Evolutionary conservation across 2,797 vertebrate genomes (phyloP).

Genomic region (Mormyrus proboscirostris): DNA sequence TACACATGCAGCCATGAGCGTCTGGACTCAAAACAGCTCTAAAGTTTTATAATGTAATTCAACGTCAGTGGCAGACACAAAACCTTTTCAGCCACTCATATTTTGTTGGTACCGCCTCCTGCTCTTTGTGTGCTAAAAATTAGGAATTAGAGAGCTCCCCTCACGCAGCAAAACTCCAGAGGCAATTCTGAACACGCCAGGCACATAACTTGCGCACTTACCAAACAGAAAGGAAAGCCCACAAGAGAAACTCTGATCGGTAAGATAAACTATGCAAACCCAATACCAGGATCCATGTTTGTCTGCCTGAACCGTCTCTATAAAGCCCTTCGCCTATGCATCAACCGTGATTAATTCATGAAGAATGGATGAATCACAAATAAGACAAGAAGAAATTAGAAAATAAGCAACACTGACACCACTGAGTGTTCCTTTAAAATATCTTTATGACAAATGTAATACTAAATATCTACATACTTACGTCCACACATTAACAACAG

Average conservation of each 20-base stretch:
- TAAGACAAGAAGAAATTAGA: not conserved
- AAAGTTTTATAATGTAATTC: not conserved
- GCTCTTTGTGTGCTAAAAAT: not conserved
- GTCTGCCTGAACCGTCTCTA: not conserved
- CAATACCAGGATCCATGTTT: conserved; percentile 3
- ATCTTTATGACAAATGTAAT: not conserved
- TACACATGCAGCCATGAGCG: not conserved
- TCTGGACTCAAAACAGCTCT: not conserved
- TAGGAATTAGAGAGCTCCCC: not conserved
- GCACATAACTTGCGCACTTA: not conserved
- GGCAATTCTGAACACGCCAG: conserved; percentile 5
- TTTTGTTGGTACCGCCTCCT: not conserved
- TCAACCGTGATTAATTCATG: not conserved
- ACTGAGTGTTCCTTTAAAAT: not conserved
- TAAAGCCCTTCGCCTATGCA: not conserved
- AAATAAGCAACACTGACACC: not conserved
- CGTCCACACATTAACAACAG: not conserved
- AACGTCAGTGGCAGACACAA: not conserved
- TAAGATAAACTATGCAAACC: not conserved
- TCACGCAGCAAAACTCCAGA: not conserved
- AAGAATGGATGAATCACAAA: not conserved
- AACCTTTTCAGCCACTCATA: not conserved
- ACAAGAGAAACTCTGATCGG: not conserved
- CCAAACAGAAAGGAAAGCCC: not conserved
- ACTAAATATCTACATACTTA: not conserved